A percentile compares a stretch with the other conserved stretches of the same genome.
phyloP scores from a whole-genome alignment of 2,113 vertebrate genomes.

The Bungarus multicinctus region DNA sequence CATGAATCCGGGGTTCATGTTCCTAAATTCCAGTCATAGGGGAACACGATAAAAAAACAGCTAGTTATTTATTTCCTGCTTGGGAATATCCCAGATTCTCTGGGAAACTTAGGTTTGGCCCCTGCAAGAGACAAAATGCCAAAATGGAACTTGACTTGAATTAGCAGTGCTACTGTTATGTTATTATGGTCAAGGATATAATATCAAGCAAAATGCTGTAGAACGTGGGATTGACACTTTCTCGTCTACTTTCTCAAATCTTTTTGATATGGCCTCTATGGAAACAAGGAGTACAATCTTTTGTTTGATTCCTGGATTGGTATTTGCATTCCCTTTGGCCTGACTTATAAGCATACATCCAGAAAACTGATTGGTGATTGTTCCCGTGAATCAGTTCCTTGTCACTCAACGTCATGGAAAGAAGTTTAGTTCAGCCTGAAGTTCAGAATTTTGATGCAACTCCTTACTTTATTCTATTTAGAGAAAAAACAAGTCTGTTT shows the following conservation, averaged over 20 bases:
- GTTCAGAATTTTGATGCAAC: background rate
- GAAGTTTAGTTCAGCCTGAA: accelerated
- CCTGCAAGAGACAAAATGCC: background rate
- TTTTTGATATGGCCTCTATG: background rate
- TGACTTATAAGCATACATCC: background rate
- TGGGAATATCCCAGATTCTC: background rate
- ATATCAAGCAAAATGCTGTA: background rate
- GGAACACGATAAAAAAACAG: background rate
- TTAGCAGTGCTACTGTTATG: background rate
- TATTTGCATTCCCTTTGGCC: background rate
- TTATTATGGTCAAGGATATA: background rate
- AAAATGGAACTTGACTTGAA: background rate
- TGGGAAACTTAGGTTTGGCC: background rate
- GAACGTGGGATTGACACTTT: background rate
- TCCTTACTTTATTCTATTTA: background rate
- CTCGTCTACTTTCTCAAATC: background rate
- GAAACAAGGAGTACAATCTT: background rate
- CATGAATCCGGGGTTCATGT: background rate
- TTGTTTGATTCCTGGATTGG: background rate
- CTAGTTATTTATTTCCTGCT: background rate
- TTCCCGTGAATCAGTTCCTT: background rate
- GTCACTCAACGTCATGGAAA: background rate
- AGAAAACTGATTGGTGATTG: background rate
- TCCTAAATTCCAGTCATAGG: background rate
- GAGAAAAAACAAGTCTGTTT: background rate